These are phyloP conservation scores for Junonia oenone DNA, from an alignment of 2,888 invertebrate genomes.

Conservation along the genomic window DNA sequence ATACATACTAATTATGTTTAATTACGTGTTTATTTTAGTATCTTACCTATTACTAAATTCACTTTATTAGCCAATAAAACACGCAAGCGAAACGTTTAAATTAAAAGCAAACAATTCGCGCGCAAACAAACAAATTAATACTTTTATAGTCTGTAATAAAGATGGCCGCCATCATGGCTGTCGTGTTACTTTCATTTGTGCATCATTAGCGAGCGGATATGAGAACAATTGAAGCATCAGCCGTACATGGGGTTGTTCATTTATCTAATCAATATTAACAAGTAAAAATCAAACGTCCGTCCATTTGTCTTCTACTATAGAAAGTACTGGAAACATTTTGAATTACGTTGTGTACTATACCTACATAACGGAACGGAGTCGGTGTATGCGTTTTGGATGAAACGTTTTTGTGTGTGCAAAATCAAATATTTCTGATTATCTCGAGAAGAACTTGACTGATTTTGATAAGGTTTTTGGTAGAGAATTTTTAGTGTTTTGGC, in stretches of 20 bases:
- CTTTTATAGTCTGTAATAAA: constrained; percentile 15
- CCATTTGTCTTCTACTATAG: constrained; percentile 24
- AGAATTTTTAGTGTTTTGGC: too few species aligned
- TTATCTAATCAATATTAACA: constrained; percentile 55
- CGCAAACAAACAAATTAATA: not conserved
- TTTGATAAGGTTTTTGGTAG: too few species aligned
- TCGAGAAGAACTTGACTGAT: too few species aligned
- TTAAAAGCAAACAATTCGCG: constrained; percentile 5
- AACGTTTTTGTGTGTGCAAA: too few species aligned
- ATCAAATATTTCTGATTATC: too few species aligned
- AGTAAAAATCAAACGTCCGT: constrained; percentile 46
- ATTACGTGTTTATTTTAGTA: too few species aligned
- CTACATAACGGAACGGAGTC: too few species aligned
- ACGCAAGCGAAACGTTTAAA: not conserved
- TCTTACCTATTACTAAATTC: too few species aligned
- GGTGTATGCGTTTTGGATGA: too few species aligned
- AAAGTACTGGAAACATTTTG: constrained; percentile 13
- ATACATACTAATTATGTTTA: too few species aligned
- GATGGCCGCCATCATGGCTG: constrained; percentile 15
- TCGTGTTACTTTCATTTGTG: constrained; percentile 34
- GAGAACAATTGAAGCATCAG: constrained; percentile 42
- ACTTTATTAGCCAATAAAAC: too few species aligned
- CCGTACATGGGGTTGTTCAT: constrained; percentile 45
- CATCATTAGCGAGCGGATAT: constrained; percentile 45
- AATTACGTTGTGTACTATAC: not conserved